phyloP scores from a whole-genome alignment of 2,888 invertebrate genomes.

The Stratiomys singularior region DNA sequence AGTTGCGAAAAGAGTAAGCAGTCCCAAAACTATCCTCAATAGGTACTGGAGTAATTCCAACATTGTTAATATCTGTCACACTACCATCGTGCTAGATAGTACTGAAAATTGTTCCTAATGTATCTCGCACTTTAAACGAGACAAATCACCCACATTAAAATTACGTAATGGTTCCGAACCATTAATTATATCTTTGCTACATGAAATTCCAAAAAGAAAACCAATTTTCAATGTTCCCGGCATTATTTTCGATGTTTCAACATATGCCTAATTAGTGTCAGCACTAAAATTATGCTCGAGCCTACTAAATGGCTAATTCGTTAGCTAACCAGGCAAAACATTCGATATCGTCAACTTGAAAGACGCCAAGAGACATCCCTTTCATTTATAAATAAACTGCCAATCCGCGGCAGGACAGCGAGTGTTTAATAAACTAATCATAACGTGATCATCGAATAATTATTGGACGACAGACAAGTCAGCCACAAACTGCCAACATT shows the following conservation, averaged over 20 bases:
- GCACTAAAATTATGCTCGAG: conserved; percentile 1
- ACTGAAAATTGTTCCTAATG: too few relatives aligned
- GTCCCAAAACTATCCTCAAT: too few relatives aligned
- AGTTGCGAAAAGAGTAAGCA: too few relatives aligned
- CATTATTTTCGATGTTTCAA: neutral
- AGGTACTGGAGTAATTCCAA: too few relatives aligned
- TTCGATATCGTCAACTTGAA: neutral
- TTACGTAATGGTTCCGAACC: neutral
- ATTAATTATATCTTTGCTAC: neutral
- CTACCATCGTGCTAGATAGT: too few relatives aligned
- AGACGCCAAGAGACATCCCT: neutral
- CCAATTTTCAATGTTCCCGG: neutral
- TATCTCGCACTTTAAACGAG: too few relatives aligned
- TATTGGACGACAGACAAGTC: conserved; percentile 7
- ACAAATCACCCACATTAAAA: too few relatives aligned
- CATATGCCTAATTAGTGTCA: conserved; percentile 11
- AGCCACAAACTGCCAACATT: conserved; percentile 9
- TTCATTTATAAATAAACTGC: conserved; percentile 14
- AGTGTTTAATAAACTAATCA: conserved; percentile 26
- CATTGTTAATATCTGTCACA: too few relatives aligned
- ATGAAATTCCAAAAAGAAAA: neutral
- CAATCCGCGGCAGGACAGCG: neutral
- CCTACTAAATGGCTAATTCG: neutral
- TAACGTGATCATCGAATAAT: neutral
- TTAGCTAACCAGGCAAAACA: conserved; percentile 20